Base-by-base conservation (phyloP, 2,113 vertebrate species). In the Cinclus mexicanus region DNA sequence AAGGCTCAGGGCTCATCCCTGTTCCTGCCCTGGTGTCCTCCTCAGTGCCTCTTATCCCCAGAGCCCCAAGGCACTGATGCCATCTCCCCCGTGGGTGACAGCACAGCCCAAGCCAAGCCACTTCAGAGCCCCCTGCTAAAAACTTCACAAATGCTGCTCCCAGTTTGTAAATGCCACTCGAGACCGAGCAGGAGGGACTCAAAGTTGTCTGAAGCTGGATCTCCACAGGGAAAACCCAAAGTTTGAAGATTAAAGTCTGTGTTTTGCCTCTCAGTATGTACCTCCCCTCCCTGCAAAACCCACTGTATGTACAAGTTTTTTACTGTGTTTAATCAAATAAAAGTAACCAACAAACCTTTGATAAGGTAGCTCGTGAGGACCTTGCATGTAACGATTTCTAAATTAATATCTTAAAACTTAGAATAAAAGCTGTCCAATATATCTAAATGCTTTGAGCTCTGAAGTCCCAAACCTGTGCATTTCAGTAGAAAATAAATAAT, bases 381-480 rank as follows among this genome's bases (percentile, higher is more conserved):
- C 50, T 52, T 57, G 39, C 59, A 55, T 35, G 81, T 10, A 53
- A 61, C 55, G 29, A 77, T 63, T 61, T 80, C 50, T 89, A 60
- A 71, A 83, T 63, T 42, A 80, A 16, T 76, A 80, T 72, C 83
- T 82, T 53, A 87, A 83, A 84, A 49, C 53, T 85, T 46, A 64
- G 39, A 69, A 80, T 33, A 81, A 80, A 94, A 83, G 35, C 7
- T 46, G 88, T 86, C 26, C 12, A 60, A 59, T 50, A 67, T 15
- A 75, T 19, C 21, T 42, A 71, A 76, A 47, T n/a, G 23, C 60
- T 91, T 56, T 47, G 37, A 87, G 53, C 44, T 75, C 44, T 60
- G 26, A 89, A 84, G 44, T 82, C 70, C 77, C 31, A 78, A 70
- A 80, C 9, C 47, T 17, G 74, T 65, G 60, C 12, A 42, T 44